Evolutionary conservation across 2,888 invertebrate genomes (phyloP), one percentile per base, ranked within the genome.

Genomic region (Abrostola tripartita): DNA sequence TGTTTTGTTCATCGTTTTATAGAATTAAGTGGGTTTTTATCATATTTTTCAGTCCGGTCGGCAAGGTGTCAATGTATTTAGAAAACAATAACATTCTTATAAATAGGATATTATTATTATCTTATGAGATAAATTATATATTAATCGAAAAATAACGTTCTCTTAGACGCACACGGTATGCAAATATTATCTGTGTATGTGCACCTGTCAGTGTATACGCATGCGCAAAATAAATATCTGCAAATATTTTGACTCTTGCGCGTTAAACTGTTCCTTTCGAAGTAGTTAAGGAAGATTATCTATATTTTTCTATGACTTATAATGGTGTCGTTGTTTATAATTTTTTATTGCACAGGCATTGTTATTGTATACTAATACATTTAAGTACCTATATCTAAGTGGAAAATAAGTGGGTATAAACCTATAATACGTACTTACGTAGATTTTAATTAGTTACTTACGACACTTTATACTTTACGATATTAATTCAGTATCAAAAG

Each of bases 301-400:
- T 24, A 24, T 24, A 24, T 24, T 24, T 24, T 24, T 24, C 24
- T 4, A 24, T 24, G 24, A 24, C 4, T 24, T 24, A 2, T 24
- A 24, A 24, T 24, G 4, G 24, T 24, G 24, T 24, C 24, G 24
- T 24, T 24, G 24, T 24, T 24, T 24, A 24, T 24, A 24, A 2
- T 24, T 24, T 24, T 24, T 24, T 24, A 53, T 66, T 59, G 12
- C 55, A 58, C 41, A 65, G 50, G 12, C 61, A 65, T 53, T 53
- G 41, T 51, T 37, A 52, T 65, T 71, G 41, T 72, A 74, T 74
- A 68, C 52, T 36, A 67, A 76, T 63, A 47, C 44, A 37, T 9
- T 62, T 41, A 54, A 10, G 14, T 56, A 24, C 24, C 24, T 24
- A 56, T 62, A 12, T 49, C 61, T 47, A 47, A 59, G 55, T 59